These are phyloP conservation scores for Drosophila yakuba DNA, from an alignment of 1,140 invertebrate species.

Conservation along the genomic window DNA sequence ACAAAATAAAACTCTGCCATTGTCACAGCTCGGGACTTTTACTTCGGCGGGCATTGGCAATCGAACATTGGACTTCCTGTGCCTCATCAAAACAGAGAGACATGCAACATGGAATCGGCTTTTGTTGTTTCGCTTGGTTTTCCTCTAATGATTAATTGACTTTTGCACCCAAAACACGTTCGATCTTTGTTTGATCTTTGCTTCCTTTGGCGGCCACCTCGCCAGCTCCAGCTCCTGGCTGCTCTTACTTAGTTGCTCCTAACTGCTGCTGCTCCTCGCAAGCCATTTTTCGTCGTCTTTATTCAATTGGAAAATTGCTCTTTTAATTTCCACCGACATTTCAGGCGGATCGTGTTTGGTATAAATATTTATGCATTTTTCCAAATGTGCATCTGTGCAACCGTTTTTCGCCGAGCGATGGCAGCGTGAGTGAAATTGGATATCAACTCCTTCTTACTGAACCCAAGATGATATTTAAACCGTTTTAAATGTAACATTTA, in stretches of 20 bases:
- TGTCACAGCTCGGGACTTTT: conserved; percentile 62
- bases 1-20: conserved; percentile 68
- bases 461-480: no score
- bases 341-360: conserved; percentile 34
- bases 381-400: conserved; percentile 39
- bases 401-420: conserved; percentile 5
- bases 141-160: conserved; percentile 79
- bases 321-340: conserved; percentile 53
- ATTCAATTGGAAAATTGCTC: conserved; percentile 55
- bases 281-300: conserved; percentile 31
- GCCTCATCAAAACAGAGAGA: conserved; percentile 37
- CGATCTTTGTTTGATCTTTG: conserved; percentile 65
- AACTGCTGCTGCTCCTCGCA: not conserved
- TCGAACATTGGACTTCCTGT: conserved; percentile 36
- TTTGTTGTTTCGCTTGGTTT: conserved; percentile 47
- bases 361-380: conserved; percentile 47
- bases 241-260: no score
- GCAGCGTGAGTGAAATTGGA: conserved; percentile 15
- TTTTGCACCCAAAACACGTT: conserved; percentile 78
- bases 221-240: not conserved
- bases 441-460: not conserved
- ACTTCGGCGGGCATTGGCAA: conserved; percentile 25
- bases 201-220: conserved; percentile 41
- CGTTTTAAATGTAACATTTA: not conserved
- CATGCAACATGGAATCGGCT: conserved; percentile 50